Base-by-base conservation (phyloP, 2,113 vertebrate genomes). In the Epinephelus cyanopodus region DNA sequence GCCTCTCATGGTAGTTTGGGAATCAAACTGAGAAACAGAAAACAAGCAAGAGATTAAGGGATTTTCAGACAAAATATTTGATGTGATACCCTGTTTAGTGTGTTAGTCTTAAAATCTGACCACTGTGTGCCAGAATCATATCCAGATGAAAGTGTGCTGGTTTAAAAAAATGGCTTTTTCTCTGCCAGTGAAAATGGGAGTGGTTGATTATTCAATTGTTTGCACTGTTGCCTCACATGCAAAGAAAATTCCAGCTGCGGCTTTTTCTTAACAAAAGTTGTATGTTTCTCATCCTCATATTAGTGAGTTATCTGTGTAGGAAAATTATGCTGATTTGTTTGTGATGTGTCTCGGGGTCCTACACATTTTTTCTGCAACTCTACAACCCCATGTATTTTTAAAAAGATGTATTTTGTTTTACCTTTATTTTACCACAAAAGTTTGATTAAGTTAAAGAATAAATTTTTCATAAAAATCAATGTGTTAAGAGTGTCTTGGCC, bases 1-100 rank as follows among this genome's bases (percentile, higher is more conserved):
- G 70, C 60, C 19, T 53, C 18, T 77, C 73, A 57, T 62, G 18
- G 25, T 74, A 33, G 19, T 64, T 87, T 47, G 37, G 50, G 69
- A 81, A 39, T 74, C 3, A 74, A 56, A 81, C 25, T 45, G 25
- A 63, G 61, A 77, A 27, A 11, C 42, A 82, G 81, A 83, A 75
- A 79, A 86, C 33, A 81, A 80, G 27, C 23, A 60, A 48, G 21
- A 74, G 58, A 48, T 75, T 68, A 27, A 37, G 9, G 8, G 21
- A 54, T 61, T 70, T 78, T 66, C 33, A 52, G 29, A 54, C 37
- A 37, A 57, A 79, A 50, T n/a, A 23, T 57, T 76, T 52, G 18
- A 69, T 70, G 76, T 81, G 39, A 42, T 42, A 42, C 10, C 5
- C 39, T 42, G 7, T 42, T 42, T 9, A 42, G 10, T 42, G 6